These are phyloP conservation scores for Sebastes schlegelii DNA, from an alignment of 2,113 vertebrate species.

Conservation along the genomic window DNA sequence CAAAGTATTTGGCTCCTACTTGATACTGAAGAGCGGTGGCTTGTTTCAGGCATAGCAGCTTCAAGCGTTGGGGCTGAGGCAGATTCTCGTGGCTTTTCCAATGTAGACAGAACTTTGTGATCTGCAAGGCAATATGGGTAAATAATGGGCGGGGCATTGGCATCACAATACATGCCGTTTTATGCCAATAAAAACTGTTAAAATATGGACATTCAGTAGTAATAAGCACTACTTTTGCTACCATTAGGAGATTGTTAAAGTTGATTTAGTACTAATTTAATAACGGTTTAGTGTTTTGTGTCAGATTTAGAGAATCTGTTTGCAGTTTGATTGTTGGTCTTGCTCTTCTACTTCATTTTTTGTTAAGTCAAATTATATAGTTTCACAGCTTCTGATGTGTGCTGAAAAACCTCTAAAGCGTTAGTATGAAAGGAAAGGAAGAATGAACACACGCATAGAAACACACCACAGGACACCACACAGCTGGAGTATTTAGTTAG, in stretches of 20 bases:
- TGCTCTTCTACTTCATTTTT: background rate
- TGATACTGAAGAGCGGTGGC: slow-evolving; percentile 94
- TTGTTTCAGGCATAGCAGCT: slow-evolving; percentile 92
- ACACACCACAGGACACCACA: slow-evolving; percentile 30
- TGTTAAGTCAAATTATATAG: background rate
- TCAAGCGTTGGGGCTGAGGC: slow-evolving; percentile 96
- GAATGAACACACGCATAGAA: slow-evolving; percentile 22
- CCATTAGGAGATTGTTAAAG: background rate
- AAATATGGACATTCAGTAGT: slow-evolving; percentile 15
- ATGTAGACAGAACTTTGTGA: slow-evolving; percentile 91
- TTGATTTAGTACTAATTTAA: slow-evolving; percentile 32
- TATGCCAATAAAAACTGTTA: slow-evolving; percentile 6
- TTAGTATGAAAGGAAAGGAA: slow-evolving; percentile 26
- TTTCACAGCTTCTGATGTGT: background rate
- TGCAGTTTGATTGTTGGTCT: background rate
- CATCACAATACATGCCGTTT: slow-evolving; percentile 43
- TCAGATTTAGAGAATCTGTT: background rate
- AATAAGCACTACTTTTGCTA: slow-evolving; percentile 4
- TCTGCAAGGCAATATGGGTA: slow-evolving; percentile 85
- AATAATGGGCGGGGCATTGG: slow-evolving; percentile 49
- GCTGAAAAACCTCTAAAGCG: background rate
- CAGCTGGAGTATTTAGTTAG: background rate
- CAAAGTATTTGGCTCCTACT: slow-evolving; percentile 86
- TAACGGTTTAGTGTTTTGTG: slow-evolving; percentile 21
- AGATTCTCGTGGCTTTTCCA: slow-evolving; percentile 96